Base-by-base conservation (phyloP, 2,888 invertebrate species). In the Drosophila planitibia region DNA sequence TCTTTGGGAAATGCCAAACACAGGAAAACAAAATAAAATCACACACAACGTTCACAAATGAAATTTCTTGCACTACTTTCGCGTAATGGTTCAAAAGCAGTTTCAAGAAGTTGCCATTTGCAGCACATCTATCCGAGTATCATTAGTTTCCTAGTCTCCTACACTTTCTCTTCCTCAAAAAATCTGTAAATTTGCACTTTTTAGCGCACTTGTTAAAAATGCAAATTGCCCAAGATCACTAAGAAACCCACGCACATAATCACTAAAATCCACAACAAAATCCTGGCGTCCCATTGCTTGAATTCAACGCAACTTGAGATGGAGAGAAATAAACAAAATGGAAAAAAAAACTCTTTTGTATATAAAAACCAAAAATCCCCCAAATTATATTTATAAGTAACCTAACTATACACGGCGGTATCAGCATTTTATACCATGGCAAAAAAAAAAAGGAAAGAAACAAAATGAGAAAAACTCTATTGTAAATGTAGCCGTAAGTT, bases 171-270 rank as follows among this genome's bases (percentile, higher is more conserved):
- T 41, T 53, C 66, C 60, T 61, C 51, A 49, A 47, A 60, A 25
- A 37, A 25, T 25, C 25, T 37, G 53, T 82, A 83, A 83, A 92
- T 91, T 92, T 89, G 91, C 89, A 92, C 91, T 89, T 91, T 92
- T 92, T 91, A 92, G 89, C 91, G 89, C 92, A 92, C 92, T 91
- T 88, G 92, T 92, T 92, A 92, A 92, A 91, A 92, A 90, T 91
- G 92, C 92, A 92, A 89, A 90, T 89, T 92, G 80, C 69, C 74
- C 59, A 62, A 32, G 47, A 64, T 30, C 25, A 60, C 10, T 57
- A 30, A 53, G 2, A 12, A 62, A 44, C 10, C 16, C 39, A 58
- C 25, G 19, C 30, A 57, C 53, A 25, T 53, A 63, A 39, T 53
- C 35, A 52, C 32, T 49, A n/a, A 49, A 16, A n/a, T 10, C 10